Evolutionary conservation across 2,888 invertebrate species (phyloP).

Genomic region (Netelia fuscicornis): DNA sequence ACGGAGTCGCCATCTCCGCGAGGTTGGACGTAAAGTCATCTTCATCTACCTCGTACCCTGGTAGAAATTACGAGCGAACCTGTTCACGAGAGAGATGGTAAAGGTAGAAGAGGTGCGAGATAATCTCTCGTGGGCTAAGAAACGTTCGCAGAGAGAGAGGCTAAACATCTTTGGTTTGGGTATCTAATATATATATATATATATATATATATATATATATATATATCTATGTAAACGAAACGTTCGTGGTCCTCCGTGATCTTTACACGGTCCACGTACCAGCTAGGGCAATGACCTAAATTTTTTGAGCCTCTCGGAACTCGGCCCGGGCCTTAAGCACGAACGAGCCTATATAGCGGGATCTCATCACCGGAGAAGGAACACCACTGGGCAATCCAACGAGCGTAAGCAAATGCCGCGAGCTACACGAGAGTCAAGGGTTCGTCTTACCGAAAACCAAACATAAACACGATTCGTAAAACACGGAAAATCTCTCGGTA

Average conservation of each 20-base stretch:
- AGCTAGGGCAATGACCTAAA: slow-evolving; percentile 81
- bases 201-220: neutral
- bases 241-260: slow-evolving; percentile 57
- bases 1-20: slow-evolving; percentile 76
- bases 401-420: slow-evolving; percentile 7
- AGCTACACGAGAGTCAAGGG: neutral
- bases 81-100: slow-evolving; percentile 34
- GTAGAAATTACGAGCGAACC: slow-evolving; percentile 40
- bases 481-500: neutral
- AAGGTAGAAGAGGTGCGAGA: neutral
- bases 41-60: neutral
- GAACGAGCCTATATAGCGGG: slow-evolving; percentile 51
- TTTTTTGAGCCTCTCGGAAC: slow-evolving; percentile 78
- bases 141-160: slow-evolving; percentile 52
- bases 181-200: neutral
- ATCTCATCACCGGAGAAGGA: slow-evolving; percentile 39
- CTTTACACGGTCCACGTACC: slow-evolving; percentile 69
- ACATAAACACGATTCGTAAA: neutral
- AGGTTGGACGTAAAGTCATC: slow-evolving; percentile 46
- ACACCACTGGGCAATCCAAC: neutral
- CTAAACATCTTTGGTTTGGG: slow-evolving; percentile 35
- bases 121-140: slow-evolving; percentile 38
- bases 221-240: slow-evolving; percentile 18
- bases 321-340: slow-evolving; percentile 44
- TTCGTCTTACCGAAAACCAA: neutral